Percentiles rank a stretch among this genome's conserved stretches.
Evolutionary conservation across 2,888 invertebrate species (phyloP).

Genomic region (Frankliniella fusca): DNA sequence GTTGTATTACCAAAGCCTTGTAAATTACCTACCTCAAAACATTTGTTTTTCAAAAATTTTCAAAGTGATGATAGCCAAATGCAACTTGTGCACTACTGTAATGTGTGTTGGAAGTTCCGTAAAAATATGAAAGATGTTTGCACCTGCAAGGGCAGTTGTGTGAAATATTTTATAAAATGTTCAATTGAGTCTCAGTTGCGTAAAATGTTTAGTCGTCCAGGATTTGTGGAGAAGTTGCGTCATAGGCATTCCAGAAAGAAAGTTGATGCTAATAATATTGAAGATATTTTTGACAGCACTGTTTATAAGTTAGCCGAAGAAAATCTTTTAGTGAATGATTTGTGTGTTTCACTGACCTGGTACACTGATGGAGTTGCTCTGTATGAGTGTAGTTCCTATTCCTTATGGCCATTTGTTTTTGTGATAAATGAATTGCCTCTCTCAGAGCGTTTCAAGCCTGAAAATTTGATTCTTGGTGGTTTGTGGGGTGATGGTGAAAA

Average conservation of each 20-base stretch:
- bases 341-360: not conserved
- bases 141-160: not conserved
- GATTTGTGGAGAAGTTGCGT: not conserved
- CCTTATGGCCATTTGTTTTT: not conserved
- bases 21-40: not conserved
- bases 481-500: not conserved
- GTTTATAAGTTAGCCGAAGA: not conserved
- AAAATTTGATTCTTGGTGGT: not conserved
- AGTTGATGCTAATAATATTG: not conserved
- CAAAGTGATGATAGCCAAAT: not conserved
- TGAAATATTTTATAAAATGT: not conserved
- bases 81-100: not conserved
- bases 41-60: not conserved
- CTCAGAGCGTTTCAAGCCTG: not conserved
- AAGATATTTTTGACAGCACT: not conserved
- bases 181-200: not conserved
- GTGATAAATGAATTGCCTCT: not conserved
- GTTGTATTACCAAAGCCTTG: not conserved
- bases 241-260: not conserved
- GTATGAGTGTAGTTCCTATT: not conserved
- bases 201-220: not conserved
- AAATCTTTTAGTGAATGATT: not conserved
- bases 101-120: not conserved
- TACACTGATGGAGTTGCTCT: not conserved
- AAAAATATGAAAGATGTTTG: not conserved